Evolutionary conservation across 2,113 vertebrate species (phyloP), one percentile per base, ranked within the genome.

Genomic region (Probosciger aterrimus): DNA sequence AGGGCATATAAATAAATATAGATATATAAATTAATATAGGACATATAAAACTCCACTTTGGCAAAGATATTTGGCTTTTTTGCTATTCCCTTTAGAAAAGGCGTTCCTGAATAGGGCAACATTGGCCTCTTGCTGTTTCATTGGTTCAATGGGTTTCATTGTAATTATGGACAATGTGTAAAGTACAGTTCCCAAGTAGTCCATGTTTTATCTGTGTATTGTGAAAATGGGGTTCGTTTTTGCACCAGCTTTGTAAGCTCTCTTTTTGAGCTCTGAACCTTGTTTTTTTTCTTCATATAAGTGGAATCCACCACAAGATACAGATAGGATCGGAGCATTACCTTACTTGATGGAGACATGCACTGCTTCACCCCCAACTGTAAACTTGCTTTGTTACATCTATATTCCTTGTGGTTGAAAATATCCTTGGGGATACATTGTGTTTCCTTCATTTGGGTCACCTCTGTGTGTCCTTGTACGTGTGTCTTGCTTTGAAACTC

Each of bases 281-380:
- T 67, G 24, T 28, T 77, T 81, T 53, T 39, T 63, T 74, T 41
- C 50, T 64, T 33, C 5, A 0, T 5, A 0, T 4, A 13, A n/a
- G 63, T 13, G n/a, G 44, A 44, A 23, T 52, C 62, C 14, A 4
- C 25, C 18, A 13, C 10, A 28, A 63, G 43, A 18, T 11, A 35
- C 47, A n/a, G 39, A 4, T 5, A 20, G 78, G 43, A 8, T 10
- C 13, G 55, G 37, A 82, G 16, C 11, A 0, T 75, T 62, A 3
- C 30, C 18, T 57, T 62, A 15, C 33, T 55, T n/a, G 33, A 25
- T 31, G 24, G 44, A 53, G 49, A 9, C 18, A 6, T 12, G 25
- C 1, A 0, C 33, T 57, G n/a, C 71, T 57, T 64, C 74, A 27
- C 12, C 19, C 22, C 18, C 0, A 0, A 1, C n/a, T 35, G 4